phyloP scores from a whole-genome alignment of 2,797 vertebrate species.

The Silurus aristotelis region DNA sequence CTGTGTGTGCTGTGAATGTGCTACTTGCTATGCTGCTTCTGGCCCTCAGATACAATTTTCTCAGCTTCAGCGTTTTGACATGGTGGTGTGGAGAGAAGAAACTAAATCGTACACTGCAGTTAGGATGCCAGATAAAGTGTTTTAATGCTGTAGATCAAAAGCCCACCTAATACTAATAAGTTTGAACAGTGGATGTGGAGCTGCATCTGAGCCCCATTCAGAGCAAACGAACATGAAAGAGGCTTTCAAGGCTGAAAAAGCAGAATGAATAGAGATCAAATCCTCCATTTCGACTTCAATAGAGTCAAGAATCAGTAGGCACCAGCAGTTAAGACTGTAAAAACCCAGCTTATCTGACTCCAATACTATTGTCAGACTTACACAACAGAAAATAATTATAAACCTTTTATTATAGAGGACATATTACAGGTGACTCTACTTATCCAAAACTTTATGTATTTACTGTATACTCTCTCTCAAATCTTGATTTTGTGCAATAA shows the following conservation, averaged over 20 bases:
- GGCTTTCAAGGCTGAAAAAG: constrained; percentile 37
- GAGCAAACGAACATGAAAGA: constrained; percentile 42
- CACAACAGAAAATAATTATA: constrained; percentile 23
- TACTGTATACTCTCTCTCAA: not conserved
- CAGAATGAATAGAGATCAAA: constrained; percentile 35
- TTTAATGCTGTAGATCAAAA: constrained; percentile 49
- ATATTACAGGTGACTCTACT: not conserved
- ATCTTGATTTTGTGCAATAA: not conserved
- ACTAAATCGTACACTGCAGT: constrained; percentile 21
- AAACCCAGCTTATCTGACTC: constrained; percentile 31
- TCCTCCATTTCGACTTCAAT: constrained; percentile 33
- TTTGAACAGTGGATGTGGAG: constrained; percentile 36
- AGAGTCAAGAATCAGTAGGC: constrained; percentile 23
- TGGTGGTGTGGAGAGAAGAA: constrained; percentile 28
- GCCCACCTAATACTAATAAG: constrained; percentile 40
- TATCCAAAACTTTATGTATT: not conserved
- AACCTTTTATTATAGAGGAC: constrained; percentile 20
- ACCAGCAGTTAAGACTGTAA: constrained; percentile 13
- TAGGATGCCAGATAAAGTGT: constrained; percentile 43
- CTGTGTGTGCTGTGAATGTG: constrained; percentile 18
- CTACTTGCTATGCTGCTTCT: constrained; percentile 14
- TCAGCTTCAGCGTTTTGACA: constrained; percentile 43
- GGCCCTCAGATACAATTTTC: constrained; percentile 29
- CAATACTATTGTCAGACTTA: constrained; percentile 18
- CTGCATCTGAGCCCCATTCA: constrained; percentile 33